phyloP scores from a whole-genome alignment of 2,797 vertebrate genomes.

The Salarias fasciatus region DNA sequence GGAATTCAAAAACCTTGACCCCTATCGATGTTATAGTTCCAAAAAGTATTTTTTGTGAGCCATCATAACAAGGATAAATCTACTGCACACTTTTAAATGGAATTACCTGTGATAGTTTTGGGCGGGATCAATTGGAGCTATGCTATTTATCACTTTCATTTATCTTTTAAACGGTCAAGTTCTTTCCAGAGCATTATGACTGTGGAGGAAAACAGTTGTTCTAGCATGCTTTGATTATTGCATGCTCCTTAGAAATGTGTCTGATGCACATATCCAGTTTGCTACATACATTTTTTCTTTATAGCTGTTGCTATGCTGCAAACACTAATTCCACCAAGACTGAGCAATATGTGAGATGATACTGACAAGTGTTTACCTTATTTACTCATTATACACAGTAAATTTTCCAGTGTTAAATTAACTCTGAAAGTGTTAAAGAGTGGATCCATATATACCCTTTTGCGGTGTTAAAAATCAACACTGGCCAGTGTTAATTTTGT shows the following conservation, averaged over 20 bases:
- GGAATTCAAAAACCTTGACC: slow-evolving; percentile 1
- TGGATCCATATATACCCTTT: too few species aligned
- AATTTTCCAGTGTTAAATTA: too few species aligned
- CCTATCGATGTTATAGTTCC: slow-evolving; percentile 8
- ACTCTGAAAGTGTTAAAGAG: too few species aligned
- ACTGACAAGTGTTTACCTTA: not conserved
- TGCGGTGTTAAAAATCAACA: too few species aligned
- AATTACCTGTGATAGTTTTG: slow-evolving; percentile 30
- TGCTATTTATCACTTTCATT: slow-evolving; percentile 36
- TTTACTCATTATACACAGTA: not conserved
- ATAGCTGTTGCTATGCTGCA: slow-evolving; percentile 5
- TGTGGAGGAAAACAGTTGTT: slow-evolving; percentile 9
- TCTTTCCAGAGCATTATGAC: slow-evolving; percentile 13
- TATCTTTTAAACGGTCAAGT: slow-evolving; percentile 4
- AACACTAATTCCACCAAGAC: not conserved
- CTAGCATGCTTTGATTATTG: slow-evolving; percentile 17
- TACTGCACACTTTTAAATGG: slow-evolving; percentile 10
- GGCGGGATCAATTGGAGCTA: slow-evolving; percentile 13
- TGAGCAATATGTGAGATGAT: slow-evolving; percentile 24
- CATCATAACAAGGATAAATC: slow-evolving; percentile 5
- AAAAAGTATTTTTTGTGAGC: slow-evolving; percentile 16
- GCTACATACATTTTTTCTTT: slow-evolving; percentile 2
- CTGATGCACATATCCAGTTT: slow-evolving; percentile 27
- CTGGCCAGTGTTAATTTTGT: too few species aligned
- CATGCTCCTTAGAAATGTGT: slow-evolving; percentile 39